Evolutionary conservation across 2,113 vertebrate species (phyloP).

Genomic region (Mormyrus iriodes): DNA sequence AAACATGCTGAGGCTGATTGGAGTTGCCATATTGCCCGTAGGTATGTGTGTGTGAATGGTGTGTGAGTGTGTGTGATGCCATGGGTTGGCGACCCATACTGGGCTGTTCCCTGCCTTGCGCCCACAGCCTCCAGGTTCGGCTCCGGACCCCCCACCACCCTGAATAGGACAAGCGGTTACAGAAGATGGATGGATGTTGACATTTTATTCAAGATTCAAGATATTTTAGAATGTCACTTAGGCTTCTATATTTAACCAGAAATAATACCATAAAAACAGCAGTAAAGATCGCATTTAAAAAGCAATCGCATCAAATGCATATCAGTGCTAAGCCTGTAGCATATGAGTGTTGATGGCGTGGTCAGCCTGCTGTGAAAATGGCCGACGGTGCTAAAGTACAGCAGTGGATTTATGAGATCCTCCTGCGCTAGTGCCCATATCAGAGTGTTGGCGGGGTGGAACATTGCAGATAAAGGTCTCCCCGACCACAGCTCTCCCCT

Average conservation of each 20-base stretch:
- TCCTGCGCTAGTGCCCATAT: constrained; percentile 22
- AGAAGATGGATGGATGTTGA: neutral
- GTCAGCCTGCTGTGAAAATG: neutral
- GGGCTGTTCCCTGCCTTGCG: too few relatives aligned
- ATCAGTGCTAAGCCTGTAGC: neutral
- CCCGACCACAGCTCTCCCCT: constrained; percentile 26
- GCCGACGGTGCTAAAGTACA: too few relatives aligned
- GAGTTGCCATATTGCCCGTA: neutral
- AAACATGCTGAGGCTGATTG: neutral
- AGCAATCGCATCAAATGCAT: neutral
- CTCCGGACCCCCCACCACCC: neutral
- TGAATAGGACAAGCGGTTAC: neutral
- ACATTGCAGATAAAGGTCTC: constrained; percentile 37
- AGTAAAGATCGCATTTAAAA: constrained; percentile 30
- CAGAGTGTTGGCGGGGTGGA: constrained; percentile 29
- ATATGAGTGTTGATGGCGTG: neutral
- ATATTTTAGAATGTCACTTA: constrained; percentile 19
- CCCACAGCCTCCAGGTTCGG: too few relatives aligned
- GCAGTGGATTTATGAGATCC: neutral
- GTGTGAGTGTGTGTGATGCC: too few relatives aligned
- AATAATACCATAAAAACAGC: neutral
- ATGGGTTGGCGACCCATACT: too few relatives aligned
- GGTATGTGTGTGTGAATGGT: neutral
- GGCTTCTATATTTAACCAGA: constrained; percentile 12
- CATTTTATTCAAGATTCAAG: neutral